A percentile compares a stretch with the other conserved stretches of the same genome.
Evolutionary conservation across 2,113 vertebrate species (phyloP).

Genomic region (Grammomys dolichurus): DNA sequence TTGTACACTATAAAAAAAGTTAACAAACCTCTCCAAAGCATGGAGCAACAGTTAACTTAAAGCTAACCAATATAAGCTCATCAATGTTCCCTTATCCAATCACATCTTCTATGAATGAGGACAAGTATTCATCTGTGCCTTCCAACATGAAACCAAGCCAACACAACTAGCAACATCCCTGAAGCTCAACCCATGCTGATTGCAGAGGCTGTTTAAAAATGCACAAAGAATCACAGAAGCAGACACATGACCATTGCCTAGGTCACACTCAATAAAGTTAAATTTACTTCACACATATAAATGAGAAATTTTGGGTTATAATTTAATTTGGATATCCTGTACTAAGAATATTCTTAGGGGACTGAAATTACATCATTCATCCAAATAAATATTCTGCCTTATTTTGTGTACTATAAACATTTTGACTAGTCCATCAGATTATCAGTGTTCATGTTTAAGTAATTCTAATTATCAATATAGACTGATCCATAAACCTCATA

Average conservation of each 20-base stretch:
- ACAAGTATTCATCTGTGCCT: conserved; percentile 23
- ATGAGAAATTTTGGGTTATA: not conserved
- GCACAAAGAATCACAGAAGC: not conserved
- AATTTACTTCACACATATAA: conserved; percentile 25
- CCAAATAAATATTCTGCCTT: conserved; percentile 58
- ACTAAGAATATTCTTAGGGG: conserved; percentile 15
- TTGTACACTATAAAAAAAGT: not conserved
- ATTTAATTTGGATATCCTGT: conserved; percentile 43
- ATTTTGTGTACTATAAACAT: conserved; percentile 62
- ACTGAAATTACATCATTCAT: conserved; percentile 18
- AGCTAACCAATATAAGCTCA: conserved; percentile 16
- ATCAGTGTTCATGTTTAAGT: conserved; percentile 41
- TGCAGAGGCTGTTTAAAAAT: conserved; percentile 54
- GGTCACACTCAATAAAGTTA: conserved; percentile 55
- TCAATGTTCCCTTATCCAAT: conserved; percentile 14
- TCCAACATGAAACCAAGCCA: conserved; percentile 16
- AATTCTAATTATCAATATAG: conserved; percentile 51
- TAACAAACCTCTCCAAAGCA: conserved; percentile 43
- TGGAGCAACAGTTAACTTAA: not conserved
- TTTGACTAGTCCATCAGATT: conserved; percentile 33
- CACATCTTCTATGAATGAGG: conserved; percentile 21
- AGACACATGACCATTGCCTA: conserved; percentile 13
- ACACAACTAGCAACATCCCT: conserved; percentile 12
- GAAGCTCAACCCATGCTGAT: conserved; percentile 9
- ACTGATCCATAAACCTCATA: conserved; percentile 40